A percentile compares a stretch with the other conserved stretches of the same genome.
These are phyloP conservation scores for Brachionus plicatilis DNA, from an alignment of 1,140 invertebrate species.

Conservation along the genomic window DNA sequence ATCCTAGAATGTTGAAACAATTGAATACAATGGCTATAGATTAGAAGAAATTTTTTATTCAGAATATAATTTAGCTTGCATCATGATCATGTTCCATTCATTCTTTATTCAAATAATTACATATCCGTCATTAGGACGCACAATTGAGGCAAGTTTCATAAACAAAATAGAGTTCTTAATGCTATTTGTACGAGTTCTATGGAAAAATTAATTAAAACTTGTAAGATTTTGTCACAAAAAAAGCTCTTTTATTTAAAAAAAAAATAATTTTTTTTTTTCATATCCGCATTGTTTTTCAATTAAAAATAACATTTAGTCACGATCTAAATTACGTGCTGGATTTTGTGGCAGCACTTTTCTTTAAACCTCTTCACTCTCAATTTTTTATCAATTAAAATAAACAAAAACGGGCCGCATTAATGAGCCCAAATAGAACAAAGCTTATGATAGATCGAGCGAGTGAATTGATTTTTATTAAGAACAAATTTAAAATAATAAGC, in stretches of 20 bases:
- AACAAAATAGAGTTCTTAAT: not conserved
- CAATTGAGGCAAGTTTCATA: not conserved
- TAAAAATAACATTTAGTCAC: not conserved
- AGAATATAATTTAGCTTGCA: no score
- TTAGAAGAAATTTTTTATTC: no score
- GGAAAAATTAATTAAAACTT: not conserved
- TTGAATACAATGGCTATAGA: no score
- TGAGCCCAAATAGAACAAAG: not conserved
- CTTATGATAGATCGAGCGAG: not conserved
- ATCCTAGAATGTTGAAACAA: no score
- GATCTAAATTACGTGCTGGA: conserved; percentile 3
- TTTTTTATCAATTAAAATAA: not conserved
- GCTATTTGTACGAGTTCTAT: not conserved
- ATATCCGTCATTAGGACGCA: no score
- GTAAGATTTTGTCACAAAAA: not conserved
- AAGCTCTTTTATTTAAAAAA: no score
- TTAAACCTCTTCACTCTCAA: not conserved
- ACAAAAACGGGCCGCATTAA: not conserved
- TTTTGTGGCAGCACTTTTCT: not conserved
- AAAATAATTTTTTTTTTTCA: no score
- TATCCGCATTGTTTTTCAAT: not conserved
- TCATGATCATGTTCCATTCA: no score
- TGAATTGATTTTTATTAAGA: not conserved
- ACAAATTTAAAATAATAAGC: not conserved
- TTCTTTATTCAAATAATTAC: no score